Base-by-base conservation (phyloP, 2,888 invertebrate genomes). In the Dione vanillae region DNA sequence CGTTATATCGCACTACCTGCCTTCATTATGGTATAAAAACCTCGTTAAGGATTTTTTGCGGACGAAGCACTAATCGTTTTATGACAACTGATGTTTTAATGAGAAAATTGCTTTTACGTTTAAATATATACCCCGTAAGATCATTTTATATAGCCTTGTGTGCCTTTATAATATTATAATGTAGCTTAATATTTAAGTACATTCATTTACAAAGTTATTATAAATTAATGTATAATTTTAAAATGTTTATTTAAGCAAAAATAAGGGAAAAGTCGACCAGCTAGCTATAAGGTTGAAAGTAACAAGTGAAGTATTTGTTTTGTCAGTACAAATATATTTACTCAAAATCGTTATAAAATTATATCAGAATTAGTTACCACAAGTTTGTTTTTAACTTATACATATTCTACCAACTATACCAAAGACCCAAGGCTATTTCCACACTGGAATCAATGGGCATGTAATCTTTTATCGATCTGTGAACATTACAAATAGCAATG, bases 41-140 rank as follows among this genome's bases (percentile, higher is more conserved):
- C 87, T 91, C 82, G 90, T 91, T 91, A 90, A 85, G 76, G 71
- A 78, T 83, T 88, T 88, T 90, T 87, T 87, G 84, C 86, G 79
- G 76, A 82, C 82, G 82, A 83, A 74, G 72, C 82, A 84, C 86
- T 87, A 91, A 90, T 87, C 87, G 87, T 79, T 90, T 90, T 90
- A 90, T 87, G 89, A 89, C 88, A 85, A 82, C 78, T 88, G 89
- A 90, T 86, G 87, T 81, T 85, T 85, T 87, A 85, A 87, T 73
- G 74, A 85, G 81, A 83, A 81, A 78, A 78, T 68, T 75, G 79
- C 77, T 77, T 78, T 80, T 74, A 69, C 61, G 61, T 27, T 45
- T 45, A 45, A 45, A 61, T n/a, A 19, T 61, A 61, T 45, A 27
- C 61, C 37, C 40, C 10, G 12, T 67, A 14, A 58, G 14, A 27